Base-by-base conservation (phyloP, 2,113 vertebrate species). In the Bujurquina vittata region DNA sequence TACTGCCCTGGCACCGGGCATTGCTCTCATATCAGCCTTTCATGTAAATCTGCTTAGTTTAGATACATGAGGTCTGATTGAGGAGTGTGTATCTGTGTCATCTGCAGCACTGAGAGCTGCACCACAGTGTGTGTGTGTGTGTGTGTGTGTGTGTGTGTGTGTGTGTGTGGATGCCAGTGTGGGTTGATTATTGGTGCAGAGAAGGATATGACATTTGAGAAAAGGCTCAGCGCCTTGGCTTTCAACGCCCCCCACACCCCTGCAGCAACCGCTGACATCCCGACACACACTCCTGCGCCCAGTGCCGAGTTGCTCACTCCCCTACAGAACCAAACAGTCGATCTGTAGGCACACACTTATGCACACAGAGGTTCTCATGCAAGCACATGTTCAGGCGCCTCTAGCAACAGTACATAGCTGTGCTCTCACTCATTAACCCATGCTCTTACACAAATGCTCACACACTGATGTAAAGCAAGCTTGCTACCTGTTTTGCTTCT, bases 311-410 rank as follows among this genome's bases (percentile, higher is more conserved):
- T n/a, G 43, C 63, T 83, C 74, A 55, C 72, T 49, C 40, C n/a
- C 55, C 74, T 69, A 40, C 73, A 79, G 59, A 65, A 84, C 43
- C 75, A 22, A 63, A 33, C 62, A 74, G 40, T 75, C 23, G 58
- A 17, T 84, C 43, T 60, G 58, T 65, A 57, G 20, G 69, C 59
- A 37, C 56, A 65, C 59, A 40, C 78, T 46, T 74, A 61, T 18
- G 55, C 77, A 40, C 79, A 49, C 43, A 67, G 37, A 84, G 63
- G 55, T 79, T 67, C 74, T 77, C 88, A 83, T 93, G 90, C 88
- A 74, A 83, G 88, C 84, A 90, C 90, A 87, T 26, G 88, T 78
- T 85, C 56, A 63, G 79, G 49, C 59, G 90, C 91, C 89, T 85
- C 60, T 18, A 88, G 89, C 87, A 80, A 87, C 69, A 67, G 52